Evolutionary conservation across 1,140 invertebrate genomes (phyloP), one percentile per base, ranked within the genome.

Genomic region (Chlorops oryzae): DNA sequence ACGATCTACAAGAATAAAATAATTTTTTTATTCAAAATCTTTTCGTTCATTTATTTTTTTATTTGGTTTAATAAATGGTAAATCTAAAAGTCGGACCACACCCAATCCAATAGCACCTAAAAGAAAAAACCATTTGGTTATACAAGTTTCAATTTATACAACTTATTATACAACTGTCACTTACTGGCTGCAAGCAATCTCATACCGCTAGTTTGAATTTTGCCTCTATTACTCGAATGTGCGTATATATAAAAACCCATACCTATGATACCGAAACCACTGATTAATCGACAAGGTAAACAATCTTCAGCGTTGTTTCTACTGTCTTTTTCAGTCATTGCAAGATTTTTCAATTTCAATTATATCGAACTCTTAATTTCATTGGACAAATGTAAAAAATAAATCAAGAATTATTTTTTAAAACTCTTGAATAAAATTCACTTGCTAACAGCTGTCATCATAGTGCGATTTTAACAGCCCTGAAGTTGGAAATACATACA

Each of bases 291-390:
- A 27, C 56, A 58, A 23, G 40, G 22, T 5, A 55, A 44, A 25
- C 56, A 58, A 48, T 58, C 56, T 10, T 55, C 37, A 5, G 20
- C 17, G 5, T 40, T 25, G n/a, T n/a, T n/a, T n/a, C n/a, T n/a
- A n/a, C n/a, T n/a, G n/a, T n/a, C n/a, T n/a, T n/a, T n/a, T n/a
- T n/a, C n/a, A n/a, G n/a, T n/a, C n/a, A n/a, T n/a, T n/a, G n/a
- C n/a, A n/a, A n/a, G n/a, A n/a, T n/a, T n/a, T n/a, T n/a, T n/a
- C n/a, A n/a, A n/a, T n/a, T 3, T 34, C 48, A 32, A 58, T 61
- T 64, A 74, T 73, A 56, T 74, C 74, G 74, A 75, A 76, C 65
- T 74, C 75, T 9, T 13, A n/a, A 32, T 32, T 32, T 32, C n/a
- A n/a, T 32, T 7, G n/a, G 27, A 32, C 7, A 32, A 32, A 32